These are phyloP conservation scores for Anhinga rufa DNA, from an alignment of 2,113 vertebrate genomes.

Conservation along the genomic window DNA sequence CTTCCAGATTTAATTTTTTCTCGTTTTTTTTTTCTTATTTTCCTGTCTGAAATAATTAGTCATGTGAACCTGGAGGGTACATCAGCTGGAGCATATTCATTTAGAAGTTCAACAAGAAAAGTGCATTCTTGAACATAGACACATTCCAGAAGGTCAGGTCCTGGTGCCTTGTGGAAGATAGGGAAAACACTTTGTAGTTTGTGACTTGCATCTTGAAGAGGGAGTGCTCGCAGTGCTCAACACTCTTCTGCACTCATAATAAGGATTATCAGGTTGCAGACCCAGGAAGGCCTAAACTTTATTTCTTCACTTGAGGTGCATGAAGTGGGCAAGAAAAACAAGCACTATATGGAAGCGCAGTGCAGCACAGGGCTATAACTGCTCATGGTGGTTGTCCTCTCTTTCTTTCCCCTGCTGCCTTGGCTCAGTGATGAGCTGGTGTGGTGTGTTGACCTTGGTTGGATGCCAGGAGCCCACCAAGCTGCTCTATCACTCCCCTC, in stretches of 20 bases:
- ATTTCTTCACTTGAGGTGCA: not conserved
- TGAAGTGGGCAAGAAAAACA: not conserved
- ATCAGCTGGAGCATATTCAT: not conserved
- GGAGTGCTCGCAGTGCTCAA: accelerated
- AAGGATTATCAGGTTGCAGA: not conserved
- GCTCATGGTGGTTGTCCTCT: not conserved
- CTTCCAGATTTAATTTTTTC: not conserved
- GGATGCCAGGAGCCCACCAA: not conserved
- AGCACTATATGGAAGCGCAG: not conserved
- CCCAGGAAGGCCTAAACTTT: not conserved
- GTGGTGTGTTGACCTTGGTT: not conserved
- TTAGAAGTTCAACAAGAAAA: not conserved
- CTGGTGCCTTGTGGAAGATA: not conserved
- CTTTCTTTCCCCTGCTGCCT: not conserved
- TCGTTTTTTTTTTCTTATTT: not conserved
- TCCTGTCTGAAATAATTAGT: not conserved
- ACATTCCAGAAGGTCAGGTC: not conserved
- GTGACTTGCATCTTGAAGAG: not conserved
- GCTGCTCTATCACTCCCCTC: not conserved
- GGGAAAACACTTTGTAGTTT: not conserved
- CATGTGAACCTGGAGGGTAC: not conserved
- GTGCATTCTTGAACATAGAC: accelerated
- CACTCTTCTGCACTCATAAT: not conserved
- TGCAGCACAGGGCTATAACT: not conserved
- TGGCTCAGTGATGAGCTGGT: not conserved